phyloP scores from a whole-genome alignment of 2,113 vertebrate species.

The Petrocephalus microphthalmus region DNA sequence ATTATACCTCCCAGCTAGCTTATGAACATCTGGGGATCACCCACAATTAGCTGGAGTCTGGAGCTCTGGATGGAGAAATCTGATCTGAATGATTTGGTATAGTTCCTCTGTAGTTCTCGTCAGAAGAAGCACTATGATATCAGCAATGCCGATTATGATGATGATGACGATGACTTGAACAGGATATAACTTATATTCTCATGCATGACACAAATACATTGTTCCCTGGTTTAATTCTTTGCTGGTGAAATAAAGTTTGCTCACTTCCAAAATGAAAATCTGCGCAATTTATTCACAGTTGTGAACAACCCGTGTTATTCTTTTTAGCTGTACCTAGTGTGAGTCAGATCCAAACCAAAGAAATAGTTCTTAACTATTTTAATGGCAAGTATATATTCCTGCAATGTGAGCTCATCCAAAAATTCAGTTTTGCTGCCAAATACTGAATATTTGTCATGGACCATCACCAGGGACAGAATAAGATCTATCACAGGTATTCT shows the following conservation, averaged over 20 bases:
- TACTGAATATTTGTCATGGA: conserved; percentile 24
- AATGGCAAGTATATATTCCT: conserved; percentile 5
- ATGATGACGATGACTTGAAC: background rate
- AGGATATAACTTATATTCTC: background rate
- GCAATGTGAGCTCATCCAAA: background rate
- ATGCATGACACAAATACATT: background rate
- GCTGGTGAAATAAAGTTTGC: background rate
- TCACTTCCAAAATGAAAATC: background rate
- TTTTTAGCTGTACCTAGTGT: background rate
- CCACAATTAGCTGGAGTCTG: background rate
- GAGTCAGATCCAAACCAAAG: background rate
- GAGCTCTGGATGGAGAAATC: background rate
- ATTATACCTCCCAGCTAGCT: background rate
- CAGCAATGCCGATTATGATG: background rate
- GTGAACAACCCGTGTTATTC: background rate
- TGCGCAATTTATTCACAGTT: background rate
- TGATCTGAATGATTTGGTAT: background rate
- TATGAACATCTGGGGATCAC: background rate
- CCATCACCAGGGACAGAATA: conserved; percentile 34
- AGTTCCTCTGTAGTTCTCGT: background rate
- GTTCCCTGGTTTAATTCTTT: background rate
- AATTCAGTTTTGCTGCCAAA: conserved; percentile 25
- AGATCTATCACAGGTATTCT: conserved; percentile 33
- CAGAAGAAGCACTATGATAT: background rate
- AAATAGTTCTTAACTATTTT: conserved; percentile 26